Evolutionary conservation across 2,113 vertebrate species (phyloP).

Genomic region (Martes martes): DNA sequence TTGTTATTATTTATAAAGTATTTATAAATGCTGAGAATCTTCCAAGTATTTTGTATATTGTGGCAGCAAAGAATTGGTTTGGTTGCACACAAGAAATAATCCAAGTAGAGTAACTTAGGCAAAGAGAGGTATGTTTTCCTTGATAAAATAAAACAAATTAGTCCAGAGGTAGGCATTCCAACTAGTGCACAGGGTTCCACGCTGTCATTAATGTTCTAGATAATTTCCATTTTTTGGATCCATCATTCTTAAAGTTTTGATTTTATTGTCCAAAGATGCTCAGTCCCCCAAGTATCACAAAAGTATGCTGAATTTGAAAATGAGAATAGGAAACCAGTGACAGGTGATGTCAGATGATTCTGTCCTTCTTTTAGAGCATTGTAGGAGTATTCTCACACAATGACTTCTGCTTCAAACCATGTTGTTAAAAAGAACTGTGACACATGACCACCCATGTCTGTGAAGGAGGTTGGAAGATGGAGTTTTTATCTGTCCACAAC

Average conservation of each 20-base stretch:
- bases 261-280: too few relatives aligned
- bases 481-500: too few relatives aligned
- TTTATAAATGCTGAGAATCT: too few relatives aligned
- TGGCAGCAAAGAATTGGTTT: neutral
- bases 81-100: neutral
- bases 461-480: neutral
- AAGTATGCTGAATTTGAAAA: neutral
- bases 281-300: too few relatives aligned
- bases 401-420: neutral
- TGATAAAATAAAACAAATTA: neutral
- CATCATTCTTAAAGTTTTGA: neutral
- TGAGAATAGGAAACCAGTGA: neutral
- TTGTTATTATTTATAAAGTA: neutral
- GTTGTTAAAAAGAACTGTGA: neutral
- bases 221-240: neutral
- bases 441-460: neutral
- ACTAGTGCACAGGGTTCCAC: too few relatives aligned
- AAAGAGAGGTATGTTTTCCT: neutral
- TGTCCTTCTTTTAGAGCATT: neutral
- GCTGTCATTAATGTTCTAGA: neutral
- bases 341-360: neutral
- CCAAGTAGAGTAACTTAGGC: neutral
- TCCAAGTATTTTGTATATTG: neutral
- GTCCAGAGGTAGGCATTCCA: neutral
- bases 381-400: neutral